These are phyloP conservation scores for Lypha dubia DNA, from an alignment of 2,888 invertebrate species.

Conservation along the genomic window DNA sequence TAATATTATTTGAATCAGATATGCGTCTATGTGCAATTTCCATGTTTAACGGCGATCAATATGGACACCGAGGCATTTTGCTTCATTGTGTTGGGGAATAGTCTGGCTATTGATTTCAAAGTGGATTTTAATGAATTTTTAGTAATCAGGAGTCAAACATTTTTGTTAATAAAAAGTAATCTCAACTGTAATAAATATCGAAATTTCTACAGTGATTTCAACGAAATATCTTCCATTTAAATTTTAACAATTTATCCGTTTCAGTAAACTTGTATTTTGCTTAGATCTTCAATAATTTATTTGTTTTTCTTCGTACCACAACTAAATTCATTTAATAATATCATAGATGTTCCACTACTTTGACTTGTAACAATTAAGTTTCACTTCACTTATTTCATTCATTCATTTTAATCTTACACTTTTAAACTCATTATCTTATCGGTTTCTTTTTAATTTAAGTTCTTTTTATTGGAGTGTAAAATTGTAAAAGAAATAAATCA, in stretches of 20 bases:
- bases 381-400: slow-evolving; percentile 22
- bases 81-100: no score
- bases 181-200: no score
- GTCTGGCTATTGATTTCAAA: no score
- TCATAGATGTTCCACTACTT: slow-evolving; percentile 28
- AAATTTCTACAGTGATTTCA: no score
- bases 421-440: slow-evolving; percentile 9
- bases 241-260: not conserved
- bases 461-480: not conserved
- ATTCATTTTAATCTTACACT: slow-evolving; percentile 22
- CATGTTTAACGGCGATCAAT: no score
- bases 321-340: slow-evolving; percentile 20
- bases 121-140: no score
- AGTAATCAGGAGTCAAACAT: no score
- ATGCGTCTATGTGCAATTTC: no score
- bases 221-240: not conserved
- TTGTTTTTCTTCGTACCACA: not conserved
- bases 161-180: no score
- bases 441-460: not conserved
- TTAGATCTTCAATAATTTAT: not conserved
- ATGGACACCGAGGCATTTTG: no score
- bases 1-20: no score
- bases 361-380: slow-evolving; percentile 11
- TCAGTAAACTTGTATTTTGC: not conserved
- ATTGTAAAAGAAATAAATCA: not conserved